A percentile compares a stretch with the other conserved stretches of the same genome.
phyloP scores from a whole-genome alignment of 2,113 vertebrate species.

The Seriola dumerili region DNA sequence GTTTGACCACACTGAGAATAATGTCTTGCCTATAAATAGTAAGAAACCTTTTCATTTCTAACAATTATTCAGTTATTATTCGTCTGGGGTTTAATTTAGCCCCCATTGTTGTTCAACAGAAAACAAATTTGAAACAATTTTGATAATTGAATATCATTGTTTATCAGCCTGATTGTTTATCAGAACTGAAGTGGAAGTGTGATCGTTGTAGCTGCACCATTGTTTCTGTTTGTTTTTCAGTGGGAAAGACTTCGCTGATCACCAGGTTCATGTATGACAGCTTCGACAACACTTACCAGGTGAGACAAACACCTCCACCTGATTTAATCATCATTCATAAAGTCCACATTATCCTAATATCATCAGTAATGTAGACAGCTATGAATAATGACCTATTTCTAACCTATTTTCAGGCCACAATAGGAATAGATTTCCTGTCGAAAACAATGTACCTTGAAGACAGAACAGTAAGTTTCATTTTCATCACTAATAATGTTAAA shows the following conservation, averaged over 20 bases:
- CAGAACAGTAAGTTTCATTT: conserved; percentile 92
- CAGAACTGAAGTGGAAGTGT: not conserved
- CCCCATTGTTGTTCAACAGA: not conserved
- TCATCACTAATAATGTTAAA: not conserved
- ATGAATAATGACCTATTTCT: conserved; percentile 4
- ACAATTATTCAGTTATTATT: not conserved
- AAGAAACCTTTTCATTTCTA: not conserved
- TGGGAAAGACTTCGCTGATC: conserved; percentile 98
- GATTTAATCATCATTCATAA: not conserved
- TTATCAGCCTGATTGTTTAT: not conserved
- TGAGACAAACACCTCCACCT: conserved; percentile 68
- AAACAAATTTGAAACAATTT: not conserved
- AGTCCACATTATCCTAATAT: not conserved
- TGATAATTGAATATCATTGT: not conserved
- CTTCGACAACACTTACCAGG: conserved; percentile 99
- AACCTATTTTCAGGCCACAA: conserved; percentile 90
- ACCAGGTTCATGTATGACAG: conserved; percentile 99
- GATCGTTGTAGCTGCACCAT: not conserved
- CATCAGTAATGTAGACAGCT: not conserved
- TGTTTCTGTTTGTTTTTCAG: conserved; percentile 80
- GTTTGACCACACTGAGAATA: not conserved
- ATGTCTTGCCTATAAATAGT: not conserved
- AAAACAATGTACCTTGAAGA: conserved; percentile 99
- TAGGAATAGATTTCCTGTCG: conserved; percentile 99
- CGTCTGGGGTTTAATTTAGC: not conserved